Evolutionary conservation across 2,113 vertebrate species (phyloP).

Genomic region (Peromyscus polionotus): DNA sequence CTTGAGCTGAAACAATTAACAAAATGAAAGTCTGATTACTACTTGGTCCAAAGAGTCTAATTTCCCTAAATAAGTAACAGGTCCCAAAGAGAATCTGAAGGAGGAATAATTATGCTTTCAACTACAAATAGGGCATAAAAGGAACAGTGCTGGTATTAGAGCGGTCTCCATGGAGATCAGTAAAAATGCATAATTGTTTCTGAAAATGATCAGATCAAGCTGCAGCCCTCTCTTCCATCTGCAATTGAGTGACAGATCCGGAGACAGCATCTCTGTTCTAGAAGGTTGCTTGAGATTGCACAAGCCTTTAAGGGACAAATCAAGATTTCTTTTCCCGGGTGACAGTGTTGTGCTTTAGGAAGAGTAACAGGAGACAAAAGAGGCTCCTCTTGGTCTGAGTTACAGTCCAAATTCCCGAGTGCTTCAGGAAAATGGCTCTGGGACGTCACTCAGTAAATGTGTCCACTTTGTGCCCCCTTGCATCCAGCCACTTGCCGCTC

Average conservation of each 20-base stretch:
- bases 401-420: neutral
- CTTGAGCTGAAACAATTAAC: neutral
- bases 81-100: neutral
- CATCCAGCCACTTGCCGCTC: rapidly evolving
- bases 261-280: neutral
- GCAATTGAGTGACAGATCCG: neutral
- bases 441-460: neutral
- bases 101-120: neutral
- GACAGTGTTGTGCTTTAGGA: neutral
- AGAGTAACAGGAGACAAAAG: neutral
- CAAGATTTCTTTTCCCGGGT: neutral
- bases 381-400: neutral
- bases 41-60: neutral
- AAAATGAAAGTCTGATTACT: neutral
- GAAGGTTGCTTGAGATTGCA: neutral
- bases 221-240: neutral
- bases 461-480: rapidly evolving
- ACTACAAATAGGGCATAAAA: neutral
- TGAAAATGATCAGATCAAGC: neutral
- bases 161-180: neutral
- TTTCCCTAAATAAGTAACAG: neutral
- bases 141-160: neutral
- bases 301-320: neutral
- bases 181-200: constrained; percentile 5
- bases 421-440: neutral